Evolutionary conservation across 2,888 invertebrate genomes (phyloP), one percentile per base, ranked within the genome.

Genomic region (Masnerella sp.): DNA sequence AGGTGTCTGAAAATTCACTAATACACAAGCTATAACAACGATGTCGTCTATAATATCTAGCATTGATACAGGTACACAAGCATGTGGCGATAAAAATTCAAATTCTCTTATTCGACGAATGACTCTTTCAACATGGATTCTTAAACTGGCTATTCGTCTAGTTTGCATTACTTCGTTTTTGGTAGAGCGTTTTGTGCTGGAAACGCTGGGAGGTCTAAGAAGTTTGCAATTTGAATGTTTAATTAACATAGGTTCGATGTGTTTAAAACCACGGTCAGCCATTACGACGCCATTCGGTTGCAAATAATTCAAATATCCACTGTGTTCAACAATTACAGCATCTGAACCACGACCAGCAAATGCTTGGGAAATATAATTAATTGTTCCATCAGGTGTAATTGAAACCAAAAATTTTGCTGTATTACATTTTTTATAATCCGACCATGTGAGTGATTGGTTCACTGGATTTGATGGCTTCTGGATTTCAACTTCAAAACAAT

Each of bases 371-470:
- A 69, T 32, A 18, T 36, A 69, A 47, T 54, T 69, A 8, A 69
- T 69, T 17, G 40, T 45, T 9, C 80, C 70, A 80, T 75, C 72
- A 2, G 75, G 80, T 5, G 79, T 80, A 12, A 56, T 67, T 28
- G 78, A 80, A n/a, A 82, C 75, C 15, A 84, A 61, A 74, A 82
- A 83, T 62, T 84, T 84, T 5, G 83, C 52, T 5, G 83, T 70
- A 47, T 83, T 83, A 40, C 77, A 78, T 17, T 81, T 80, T 68
- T 83, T 81, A 45, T 81, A 83, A 4, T 81, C 78, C 2, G 82
- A 81, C 82, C 82, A 83, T n/a, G 79, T 81, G 3, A 80, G 45
- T 5, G 79, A 62, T 71, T 80, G 80, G 11, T 77, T 28, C 11
- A 78, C 42, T 9, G 79, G 62, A 65, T 79, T 56, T 15, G 51